Evolutionary conservation across 2,888 invertebrate species (phyloP).

Genomic region (Pogonocherus hispidulus): DNA sequence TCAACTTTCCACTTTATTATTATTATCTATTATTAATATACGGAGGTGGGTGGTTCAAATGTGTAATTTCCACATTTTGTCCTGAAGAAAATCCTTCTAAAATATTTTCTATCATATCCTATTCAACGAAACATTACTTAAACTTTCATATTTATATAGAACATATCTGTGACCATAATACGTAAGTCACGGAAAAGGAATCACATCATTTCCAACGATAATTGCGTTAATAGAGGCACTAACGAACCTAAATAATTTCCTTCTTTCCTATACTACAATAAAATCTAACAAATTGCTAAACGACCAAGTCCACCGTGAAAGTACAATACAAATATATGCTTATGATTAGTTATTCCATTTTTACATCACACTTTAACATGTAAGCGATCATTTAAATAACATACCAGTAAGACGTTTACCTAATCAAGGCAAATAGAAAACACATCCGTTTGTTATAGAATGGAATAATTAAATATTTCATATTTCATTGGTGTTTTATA

Average conservation of each 20-base stretch:
- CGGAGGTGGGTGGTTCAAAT: too few relatives aligned
- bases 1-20: too few relatives aligned
- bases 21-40: too few relatives aligned
- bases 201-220: background rate
- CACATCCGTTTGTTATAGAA: background rate
- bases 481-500: too few relatives aligned
- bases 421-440: background rate
- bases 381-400: background rate
- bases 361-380: background rate
- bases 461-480: too few relatives aligned
- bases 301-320: background rate
- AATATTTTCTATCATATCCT: too few relatives aligned
- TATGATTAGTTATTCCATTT: background rate
- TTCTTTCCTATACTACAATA: background rate
- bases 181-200: too few relatives aligned
- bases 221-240: background rate
- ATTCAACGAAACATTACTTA: too few relatives aligned
- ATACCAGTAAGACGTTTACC: background rate
- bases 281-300: background rate
- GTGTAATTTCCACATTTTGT: too few relatives aligned
- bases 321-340: background rate
- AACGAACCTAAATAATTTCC: background rate
- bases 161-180: too few relatives aligned
- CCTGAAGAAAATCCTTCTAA: too few relatives aligned
- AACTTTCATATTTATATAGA: too few relatives aligned